Base-by-base conservation (phyloP, 2,113 vertebrate species). In the Limnothrissa miodon region DNA sequence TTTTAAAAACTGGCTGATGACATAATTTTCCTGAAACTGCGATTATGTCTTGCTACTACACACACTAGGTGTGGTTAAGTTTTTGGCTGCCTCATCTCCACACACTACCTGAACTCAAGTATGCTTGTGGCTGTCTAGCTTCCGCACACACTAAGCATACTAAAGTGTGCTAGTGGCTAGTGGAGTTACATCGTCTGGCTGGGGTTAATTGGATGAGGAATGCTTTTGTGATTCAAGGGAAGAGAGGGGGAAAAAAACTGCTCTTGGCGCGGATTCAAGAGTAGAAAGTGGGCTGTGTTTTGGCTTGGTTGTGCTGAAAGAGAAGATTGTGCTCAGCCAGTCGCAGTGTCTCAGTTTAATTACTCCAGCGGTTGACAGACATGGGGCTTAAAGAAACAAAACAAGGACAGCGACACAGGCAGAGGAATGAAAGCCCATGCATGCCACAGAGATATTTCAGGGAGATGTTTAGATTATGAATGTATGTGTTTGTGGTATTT, bases 351-450 rank as follows among this genome's bases (percentile, higher is more conserved):
- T 93, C 94, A 92, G 92, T 93, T 91, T 94, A 95, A 95, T 95
- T 94, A 93, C 93, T 85, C 91, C 92, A 89, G 89, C 85, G 91
- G 91, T 92, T 94, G 93, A 94, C 92, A 94, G 94, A 95, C 93
- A 91, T 88, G 87, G 89, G 92, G 92, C 93, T 94, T 95, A 94
- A 92, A 94, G 92, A 92, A 93, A 94, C 92, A 94, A 94, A 94
- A 94, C 93, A 94, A 86, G 39, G 82, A 87, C 81, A 87, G 42
- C 79, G 62, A 46, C 42, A 78, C 82, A 78, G 39, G 80, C 80
- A 36, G 66, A 80, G 83, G 86, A 85, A 80, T 80, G 53, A 29
- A 79, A 13, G 56, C 44, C 78, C 23, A 81, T 53, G 81, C 81
- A 81, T 53, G 81, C 81, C 78, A 86, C 25, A 48, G 19, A 82